These are phyloP conservation scores for Halictus ligatus DNA, from an alignment of 2,888 invertebrate species.

Conservation along the genomic window DNA sequence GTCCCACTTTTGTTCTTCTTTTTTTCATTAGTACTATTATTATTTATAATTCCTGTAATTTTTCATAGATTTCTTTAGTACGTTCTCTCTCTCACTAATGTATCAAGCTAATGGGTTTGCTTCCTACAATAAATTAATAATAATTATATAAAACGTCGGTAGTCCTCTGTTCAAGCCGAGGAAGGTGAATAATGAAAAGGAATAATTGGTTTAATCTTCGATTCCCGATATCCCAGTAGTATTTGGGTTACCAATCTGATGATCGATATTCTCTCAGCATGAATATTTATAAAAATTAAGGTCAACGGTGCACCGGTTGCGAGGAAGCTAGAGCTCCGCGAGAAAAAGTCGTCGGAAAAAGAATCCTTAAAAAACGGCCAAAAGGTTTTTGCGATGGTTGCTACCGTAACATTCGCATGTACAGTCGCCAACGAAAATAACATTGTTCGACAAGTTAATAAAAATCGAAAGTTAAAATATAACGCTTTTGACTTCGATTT, in stretches of 20 bases:
- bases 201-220: constrained; percentile 35
- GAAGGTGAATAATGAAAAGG: constrained; percentile 7
- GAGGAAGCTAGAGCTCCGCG: background rate
- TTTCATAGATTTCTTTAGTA: background rate
- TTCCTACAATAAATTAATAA: background rate
- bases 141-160: background rate
- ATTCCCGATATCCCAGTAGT: constrained; percentile 26
- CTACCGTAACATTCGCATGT: background rate
- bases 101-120: background rate
- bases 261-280: constrained; percentile 17
- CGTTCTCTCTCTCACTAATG: background rate
- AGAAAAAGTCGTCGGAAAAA: background rate
- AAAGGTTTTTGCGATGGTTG: background rate
- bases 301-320: background rate
- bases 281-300: constrained; percentile 38
- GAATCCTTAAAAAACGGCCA: background rate
- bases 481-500: background rate
- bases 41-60: background rate
- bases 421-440: background rate
- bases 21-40: background rate
- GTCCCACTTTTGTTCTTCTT: too few species aligned
- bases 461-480: background rate
- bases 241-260: constrained; percentile 10
- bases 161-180: background rate
- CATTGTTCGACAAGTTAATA: background rate